Base-by-base conservation (phyloP, 1,140 invertebrate genomes). In the Proales similis region DNA sequence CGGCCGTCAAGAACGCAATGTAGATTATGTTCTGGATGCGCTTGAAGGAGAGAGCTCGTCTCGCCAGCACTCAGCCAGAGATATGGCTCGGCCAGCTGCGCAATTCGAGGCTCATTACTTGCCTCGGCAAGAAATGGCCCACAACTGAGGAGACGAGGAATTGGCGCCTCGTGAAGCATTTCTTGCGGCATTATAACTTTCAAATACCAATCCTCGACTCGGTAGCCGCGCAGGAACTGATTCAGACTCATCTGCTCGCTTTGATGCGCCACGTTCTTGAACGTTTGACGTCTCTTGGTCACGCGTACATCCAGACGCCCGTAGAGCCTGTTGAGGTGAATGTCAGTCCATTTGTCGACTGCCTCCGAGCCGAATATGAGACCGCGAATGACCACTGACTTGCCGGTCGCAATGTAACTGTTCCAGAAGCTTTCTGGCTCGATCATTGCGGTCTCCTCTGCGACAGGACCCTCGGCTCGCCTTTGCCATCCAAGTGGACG, bases 51-150 rank as follows among this genome's bases (percentile, higher is more conserved):
- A 9, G 72, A 73, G 3, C 67, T 64, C 3, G 73, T 74, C 2
- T 71, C 70, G 7, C 74, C 74, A 43, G 68, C 70, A 51, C 68
- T 70, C 69, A 76, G 74, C 74, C 73, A 76, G 26, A 75, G 32
- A 64, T 72, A 69, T 0, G 71, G 68, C 46, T 72, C 70, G 48
- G 68, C 64, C 6, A 76, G 63, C 19, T 65, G 65, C n/a, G 70
- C 51, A 14, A 62, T 67, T 33, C 70, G 66, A 0, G 70, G 68
- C 1, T 45, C n/a, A 47, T 9, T 5, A 48, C 11, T 27, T 14
- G 20, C 20, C 48, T 7, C 30, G 38, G 20, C 11, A 24, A 47
- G 20, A 27, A 60, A 45, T 22, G 46, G 36, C n/a, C 33, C 46
- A 36, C 32, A 48, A 48, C 11, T 29, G 33, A 64, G n/a, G 4